Base-by-base conservation (phyloP, 2,113 vertebrate species). In the Zingel zingel region DNA sequence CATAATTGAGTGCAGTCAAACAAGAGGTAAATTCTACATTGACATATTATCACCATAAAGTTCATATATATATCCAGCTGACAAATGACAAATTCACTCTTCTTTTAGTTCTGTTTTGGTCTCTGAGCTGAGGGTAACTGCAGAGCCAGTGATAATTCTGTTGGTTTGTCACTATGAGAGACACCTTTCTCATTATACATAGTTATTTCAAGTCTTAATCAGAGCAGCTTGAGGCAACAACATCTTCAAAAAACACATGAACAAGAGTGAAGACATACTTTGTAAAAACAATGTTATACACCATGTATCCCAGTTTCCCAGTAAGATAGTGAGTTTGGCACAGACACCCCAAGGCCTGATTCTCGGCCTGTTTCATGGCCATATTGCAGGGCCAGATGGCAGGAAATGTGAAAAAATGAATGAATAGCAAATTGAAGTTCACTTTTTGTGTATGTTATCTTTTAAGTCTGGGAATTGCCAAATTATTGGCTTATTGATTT, bases 341-440 rank as follows among this genome's bases (percentile, higher is more conserved):
- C 50, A 33, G 65, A 66, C 58, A 61, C 58, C 82, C 63, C 1
- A 25, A 73, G 61, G 85, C 72, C 68, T 43, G 43, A 82, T 72
- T 75, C 59, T 48, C 69, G 39, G 82, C 57, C 77, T 75, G 70
- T 68, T 70, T 23, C n/a, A 21, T 13, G 2, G 39, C 51, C 85
- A 81, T 78, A 82, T 81, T 84, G 78, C 47, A 15, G 30, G 14
- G 58, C 51, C 88, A 92, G 86, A 88, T 86, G 83, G 86, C 73
- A 77, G 43, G 9, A 77, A 63, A 84, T 71, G 68, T 58, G 53
- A 72, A 53, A n/a, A 79, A 91, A 83, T 45, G 9, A 86, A 79
- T 77, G 51, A 66, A 63, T 21, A 56, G 5, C 14, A 51, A 70
- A 68, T 51, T 25, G 59, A 39, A 57, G 62, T 74, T 77, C 23